Evolutionary conservation across 2,113 vertebrate species (phyloP).

Genomic region (Elgaria multicarinata): DNA sequence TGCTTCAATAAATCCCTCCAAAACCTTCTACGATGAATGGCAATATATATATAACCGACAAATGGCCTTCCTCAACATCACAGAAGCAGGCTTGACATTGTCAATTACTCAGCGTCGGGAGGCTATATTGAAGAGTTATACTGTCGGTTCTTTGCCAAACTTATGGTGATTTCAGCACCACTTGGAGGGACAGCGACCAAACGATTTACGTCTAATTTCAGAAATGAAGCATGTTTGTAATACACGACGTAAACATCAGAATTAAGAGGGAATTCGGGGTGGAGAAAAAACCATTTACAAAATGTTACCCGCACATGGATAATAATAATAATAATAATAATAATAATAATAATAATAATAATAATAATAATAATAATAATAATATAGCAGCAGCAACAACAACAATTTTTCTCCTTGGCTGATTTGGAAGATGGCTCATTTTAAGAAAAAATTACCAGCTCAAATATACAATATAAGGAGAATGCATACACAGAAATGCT

Average conservation of each 20-base stretch:
- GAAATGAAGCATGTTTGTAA: background rate
- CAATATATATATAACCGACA: rapidly evolving
- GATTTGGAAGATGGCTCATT: background rate
- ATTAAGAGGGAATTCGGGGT: background rate
- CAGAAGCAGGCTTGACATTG: background rate
- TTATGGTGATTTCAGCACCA: conserved; percentile 22
- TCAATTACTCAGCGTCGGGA: background rate
- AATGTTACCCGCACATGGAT: no score
- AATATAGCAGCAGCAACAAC: no score
- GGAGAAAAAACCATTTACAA: background rate
- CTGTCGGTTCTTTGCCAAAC: background rate
- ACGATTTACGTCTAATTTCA: background rate
- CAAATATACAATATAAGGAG: background rate
- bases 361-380: no score
- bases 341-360: no score
- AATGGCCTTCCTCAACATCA: background rate
- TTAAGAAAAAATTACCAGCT: background rate
- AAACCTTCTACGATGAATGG: background rate
- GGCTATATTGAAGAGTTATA: background rate
- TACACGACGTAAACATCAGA: background rate
- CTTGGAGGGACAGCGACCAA: conserved; percentile 3
- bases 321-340: background rate
- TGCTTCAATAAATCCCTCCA: rapidly evolving
- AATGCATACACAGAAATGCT: background rate
- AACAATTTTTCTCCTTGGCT: background rate